Base-by-base conservation (phyloP, 1,140 invertebrate species). In the Brachionus sp. region DNA sequence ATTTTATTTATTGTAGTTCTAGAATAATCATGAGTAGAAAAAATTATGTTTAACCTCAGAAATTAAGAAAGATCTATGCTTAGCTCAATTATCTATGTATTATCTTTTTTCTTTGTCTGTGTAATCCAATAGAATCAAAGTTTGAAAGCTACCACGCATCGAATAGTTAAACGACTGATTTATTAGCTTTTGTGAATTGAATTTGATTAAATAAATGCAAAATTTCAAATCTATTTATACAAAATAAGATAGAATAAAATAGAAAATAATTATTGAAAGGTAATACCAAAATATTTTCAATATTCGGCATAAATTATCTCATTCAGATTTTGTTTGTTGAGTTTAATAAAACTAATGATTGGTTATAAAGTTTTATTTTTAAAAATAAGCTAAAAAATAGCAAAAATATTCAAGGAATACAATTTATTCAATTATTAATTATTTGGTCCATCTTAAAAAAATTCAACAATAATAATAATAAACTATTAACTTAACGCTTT, bases 181-280 rank as follows among this genome's bases (percentile, higher is more conserved):
- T 66, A 5, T 37, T 66, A 33, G 64, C 64, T 66, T 66, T 37
- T 4, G 5, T 33, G 5, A 66, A 66, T 57, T 57, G 1, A 25
- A 33, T 66, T 66, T 12, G 9, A 33, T 66, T 37, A 66, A 33
- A 33, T n/a, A 33, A 66, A 66, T 66, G 25, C 33, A 37, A 66
- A 66, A 66, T 66, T 66, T 66, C 64, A 66, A 35, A 23, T 66
- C 64, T 66, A 66, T 66, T 66, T 66, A 66, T 66, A 66, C 64
- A 66, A 66, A 25, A 57, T 57, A 57, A 57, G 50, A 57, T 57
- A 57, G 50, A 57, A 9, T 19, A 10, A 42, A 42, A 42, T 42
- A 42, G 39, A 33, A 66, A 33, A n/a, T 35, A 33, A 33, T 37
- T 33, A 66, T 3, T 37, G 64, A 66, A 37, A 66, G 64, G 10